These are phyloP conservation scores for Octonoba sinensis DNA, from an alignment of 2,888 invertebrate species.

Conservation along the genomic window DNA sequence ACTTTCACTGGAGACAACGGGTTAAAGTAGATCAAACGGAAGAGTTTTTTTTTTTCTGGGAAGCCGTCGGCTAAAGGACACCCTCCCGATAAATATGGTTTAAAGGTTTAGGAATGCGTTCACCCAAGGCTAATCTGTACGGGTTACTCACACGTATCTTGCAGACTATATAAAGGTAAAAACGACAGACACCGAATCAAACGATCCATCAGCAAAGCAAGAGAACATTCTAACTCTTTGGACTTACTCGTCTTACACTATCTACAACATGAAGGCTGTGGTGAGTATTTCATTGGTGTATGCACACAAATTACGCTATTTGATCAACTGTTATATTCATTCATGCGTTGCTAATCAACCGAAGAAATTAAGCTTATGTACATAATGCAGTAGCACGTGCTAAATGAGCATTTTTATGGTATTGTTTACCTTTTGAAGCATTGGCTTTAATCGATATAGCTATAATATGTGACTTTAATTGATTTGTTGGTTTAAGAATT, in stretches of 20 bases:
- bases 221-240: neutral
- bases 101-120: conserved; percentile 31
- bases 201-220: conserved; percentile 1
- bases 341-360: no score
- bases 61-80: conserved; percentile 38
- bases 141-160: conserved; percentile 19
- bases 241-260: neutral
- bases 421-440: no score
- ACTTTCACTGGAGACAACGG: conserved; percentile 36
- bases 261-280: conserved; percentile 40
- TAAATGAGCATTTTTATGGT: no score
- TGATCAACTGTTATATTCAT: no score
- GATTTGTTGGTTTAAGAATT: no score
- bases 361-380: no score
- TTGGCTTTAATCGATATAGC: no score
- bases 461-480: no score
- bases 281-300: conserved; percentile 30
- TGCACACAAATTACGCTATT: no score
- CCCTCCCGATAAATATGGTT: conserved; percentile 60
- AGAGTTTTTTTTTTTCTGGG: conserved; percentile 28
- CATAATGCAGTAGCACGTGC: no score
- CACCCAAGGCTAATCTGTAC: conserved; percentile 37
- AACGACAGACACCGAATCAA: neutral
- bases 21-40: conserved; percentile 50
- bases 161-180: conserved; percentile 31